phyloP scores from a whole-genome alignment of 2,888 invertebrate species.

The Chouioia cunea region DNA sequence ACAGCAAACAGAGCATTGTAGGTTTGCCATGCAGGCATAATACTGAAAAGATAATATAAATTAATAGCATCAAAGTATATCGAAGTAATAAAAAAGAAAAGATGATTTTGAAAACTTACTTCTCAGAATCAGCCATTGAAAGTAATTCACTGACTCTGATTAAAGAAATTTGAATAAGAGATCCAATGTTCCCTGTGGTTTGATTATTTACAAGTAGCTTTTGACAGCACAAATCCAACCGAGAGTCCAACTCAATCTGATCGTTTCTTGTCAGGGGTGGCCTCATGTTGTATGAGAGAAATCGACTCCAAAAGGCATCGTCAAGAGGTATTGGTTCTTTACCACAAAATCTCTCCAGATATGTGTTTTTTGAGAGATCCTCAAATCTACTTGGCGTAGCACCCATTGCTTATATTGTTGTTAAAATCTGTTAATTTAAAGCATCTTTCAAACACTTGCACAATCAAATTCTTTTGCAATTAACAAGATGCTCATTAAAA shows the following conservation, averaged over 20 bases:
- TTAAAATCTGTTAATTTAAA: constrained; percentile 22
- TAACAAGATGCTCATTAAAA: not conserved
- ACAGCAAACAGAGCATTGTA: constrained; percentile 94
- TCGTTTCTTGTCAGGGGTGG: constrained; percentile 83
- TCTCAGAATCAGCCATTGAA: constrained; percentile 88
- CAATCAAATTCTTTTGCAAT: not conserved
- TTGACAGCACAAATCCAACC: constrained; percentile 81
- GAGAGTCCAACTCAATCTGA: constrained; percentile 77
- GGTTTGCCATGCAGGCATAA: constrained; percentile 91
- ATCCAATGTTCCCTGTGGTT: constrained; percentile 89
- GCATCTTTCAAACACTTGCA: not conserved
- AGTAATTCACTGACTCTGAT: constrained; percentile 85
- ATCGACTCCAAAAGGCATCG: constrained; percentile 94
- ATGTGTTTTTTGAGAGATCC: constrained; percentile 85
- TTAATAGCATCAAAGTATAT: constrained; percentile 17
- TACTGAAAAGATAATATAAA: constrained; percentile 70
- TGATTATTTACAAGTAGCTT: constrained; percentile 86
- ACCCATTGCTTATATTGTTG: constrained; percentile 75
- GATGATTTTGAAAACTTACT: constrained; percentile 73
- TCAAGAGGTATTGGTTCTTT: constrained; percentile 84
- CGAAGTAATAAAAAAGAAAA: constrained; percentile 20
- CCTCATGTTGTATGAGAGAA: constrained; percentile 90
- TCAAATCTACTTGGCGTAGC: constrained; percentile 83
- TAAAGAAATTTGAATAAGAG: constrained; percentile 88
- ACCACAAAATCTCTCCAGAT: constrained; percentile 83